Evolutionary conservation across 2,888 invertebrate genomes (phyloP), one percentile per base, ranked within the genome.

Genomic region (Tenthredo notha): DNA sequence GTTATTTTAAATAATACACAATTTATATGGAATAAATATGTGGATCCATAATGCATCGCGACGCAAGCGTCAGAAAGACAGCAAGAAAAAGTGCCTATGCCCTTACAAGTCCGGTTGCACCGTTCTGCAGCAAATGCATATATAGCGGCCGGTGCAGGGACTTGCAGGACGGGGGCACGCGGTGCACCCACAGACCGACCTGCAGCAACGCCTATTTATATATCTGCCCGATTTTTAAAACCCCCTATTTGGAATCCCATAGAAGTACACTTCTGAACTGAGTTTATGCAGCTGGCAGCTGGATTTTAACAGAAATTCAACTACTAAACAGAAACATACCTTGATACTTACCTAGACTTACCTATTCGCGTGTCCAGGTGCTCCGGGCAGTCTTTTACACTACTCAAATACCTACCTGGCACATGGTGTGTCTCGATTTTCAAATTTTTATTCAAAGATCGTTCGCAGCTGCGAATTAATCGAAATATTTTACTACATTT

Each of bases 51-150:
- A 77, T 77, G 77, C 50, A 77, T 77, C 33, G 77, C 77, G 77
- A 80, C 21, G 61, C 40, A 54, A 82, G 82, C 85, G 86, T 87
- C 86, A 85, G 84, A 85, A 85, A 54, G 74, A 86, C 67, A 67
- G 77, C 37, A 86, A 78, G 85, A 86, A 86, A 86, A 86, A 78
- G 65, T 65, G 61, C 33, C 80, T 85, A 86, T 87, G 84, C 86
- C 87, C 87, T 87, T 87, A 87, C 84, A 86, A 85, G 87, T 86
- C 86, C 82, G 58, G 77, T 37, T 61, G 84, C 77, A 50, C 75
- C 65, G 78, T 80, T 80, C 65, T 67, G n/a, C 43, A 7, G 67
- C 67, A 47, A 83, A 67, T 67, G 67, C 67, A 40, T 80, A 40
- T 37, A 80, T 61, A 21, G 80, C 54, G n/a, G 33, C 10, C 33